A percentile compares a stretch with the other conserved stretches of the same genome.
These are phyloP conservation scores for Cylloceria caligata DNA, from an alignment of 2,888 invertebrate species.

Conservation along the genomic window DNA sequence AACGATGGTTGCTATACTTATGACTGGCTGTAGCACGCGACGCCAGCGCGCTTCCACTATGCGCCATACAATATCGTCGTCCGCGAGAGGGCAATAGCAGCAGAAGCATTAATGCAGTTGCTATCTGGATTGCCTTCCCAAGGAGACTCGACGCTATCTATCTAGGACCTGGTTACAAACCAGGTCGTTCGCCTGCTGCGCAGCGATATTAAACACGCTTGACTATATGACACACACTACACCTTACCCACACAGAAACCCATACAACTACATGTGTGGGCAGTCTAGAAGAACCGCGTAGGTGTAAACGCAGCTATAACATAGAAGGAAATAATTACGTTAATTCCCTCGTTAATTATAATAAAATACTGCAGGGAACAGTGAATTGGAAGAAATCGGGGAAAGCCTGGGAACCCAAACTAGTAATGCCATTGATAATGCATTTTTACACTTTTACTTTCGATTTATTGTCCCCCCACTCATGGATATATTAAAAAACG, in stretches of 20 bases:
- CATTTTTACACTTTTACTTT: no score
- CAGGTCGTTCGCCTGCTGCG: slow-evolving; percentile 62
- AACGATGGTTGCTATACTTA: neutral
- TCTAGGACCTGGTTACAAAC: slow-evolving; percentile 49
- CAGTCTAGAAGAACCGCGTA: neutral
- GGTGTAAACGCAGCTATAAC: no score
- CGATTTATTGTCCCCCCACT: no score
- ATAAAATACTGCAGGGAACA: no score
- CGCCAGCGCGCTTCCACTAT: slow-evolving; percentile 34
- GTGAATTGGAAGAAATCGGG: no score
- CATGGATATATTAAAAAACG: no score
- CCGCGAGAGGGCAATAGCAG: slow-evolving; percentile 2
- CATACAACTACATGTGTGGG: slow-evolving; percentile 51
- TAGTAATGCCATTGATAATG: no score
- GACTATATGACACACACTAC: slow-evolving; percentile 18
- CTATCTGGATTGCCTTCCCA: slow-evolving; percentile 71
- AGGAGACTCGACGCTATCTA: slow-evolving; percentile 66
- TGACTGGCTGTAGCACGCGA: slow-evolving; percentile 17
- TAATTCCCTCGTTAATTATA: no score
- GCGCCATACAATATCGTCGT: no score
- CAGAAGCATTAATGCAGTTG: slow-evolving; percentile 45
- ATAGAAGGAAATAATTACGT: no score
- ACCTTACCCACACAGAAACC: neutral
- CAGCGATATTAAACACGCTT: slow-evolving; percentile 49
- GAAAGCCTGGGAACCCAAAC: no score